Percentiles rank a stretch among this genome's conserved stretches.
phyloP scores from a whole-genome alignment of 2,888 invertebrate species.

The Oxystoma pomonae region DNA sequence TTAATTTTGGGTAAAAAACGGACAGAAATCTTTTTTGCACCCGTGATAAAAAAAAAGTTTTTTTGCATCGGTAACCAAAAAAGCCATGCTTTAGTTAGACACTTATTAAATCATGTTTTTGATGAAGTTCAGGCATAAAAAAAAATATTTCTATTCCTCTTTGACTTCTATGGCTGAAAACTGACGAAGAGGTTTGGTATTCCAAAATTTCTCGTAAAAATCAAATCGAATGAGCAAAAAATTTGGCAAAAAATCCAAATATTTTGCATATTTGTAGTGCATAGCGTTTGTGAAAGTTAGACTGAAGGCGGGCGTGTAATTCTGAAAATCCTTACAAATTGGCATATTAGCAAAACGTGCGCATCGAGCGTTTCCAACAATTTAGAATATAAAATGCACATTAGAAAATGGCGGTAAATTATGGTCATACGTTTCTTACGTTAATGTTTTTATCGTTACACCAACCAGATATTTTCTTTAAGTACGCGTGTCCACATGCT shows the following conservation, averaged over 20 bases:
- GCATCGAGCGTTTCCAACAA: neutral
- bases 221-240: neutral
- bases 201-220: neutral
- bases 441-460: neutral
- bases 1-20: no score
- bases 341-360: neutral
- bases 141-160: no score
- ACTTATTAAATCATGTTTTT: no score
- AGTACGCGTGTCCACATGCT: neutral
- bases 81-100: no score
- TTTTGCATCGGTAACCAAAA: no score
- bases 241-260: neutral
- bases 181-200: neutral
- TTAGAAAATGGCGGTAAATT: neutral
- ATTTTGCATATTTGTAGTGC: neutral
- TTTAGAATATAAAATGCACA: neutral
- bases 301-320: neutral
- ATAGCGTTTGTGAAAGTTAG: neutral
- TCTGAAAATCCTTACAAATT: neutral
- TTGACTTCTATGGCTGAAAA: no score
- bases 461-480: neutral
- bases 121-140: no score
- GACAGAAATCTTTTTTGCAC: no score
- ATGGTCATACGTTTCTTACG: neutral
- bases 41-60: no score